These are phyloP conservation scores for Corythornis vintsioides DNA, from an alignment of 2,113 vertebrate species.

Conservation along the genomic window DNA sequence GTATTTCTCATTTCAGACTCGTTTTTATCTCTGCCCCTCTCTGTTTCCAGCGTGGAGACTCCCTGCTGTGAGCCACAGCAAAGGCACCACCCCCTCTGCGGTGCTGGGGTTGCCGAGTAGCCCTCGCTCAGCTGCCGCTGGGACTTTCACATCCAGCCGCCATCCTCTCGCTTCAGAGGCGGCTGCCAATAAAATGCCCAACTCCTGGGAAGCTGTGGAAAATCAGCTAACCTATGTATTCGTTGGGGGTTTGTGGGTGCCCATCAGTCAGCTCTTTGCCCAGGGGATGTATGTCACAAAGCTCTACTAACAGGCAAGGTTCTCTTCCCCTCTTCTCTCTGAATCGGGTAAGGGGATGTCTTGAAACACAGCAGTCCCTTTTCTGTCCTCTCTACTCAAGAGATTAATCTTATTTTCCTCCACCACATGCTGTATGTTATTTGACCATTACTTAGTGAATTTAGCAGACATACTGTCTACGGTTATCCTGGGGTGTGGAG, in stretches of 20 bases:
- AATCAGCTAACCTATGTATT: background rate
- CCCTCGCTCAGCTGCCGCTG: rapidly evolving
- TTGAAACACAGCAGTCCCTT: background rate
- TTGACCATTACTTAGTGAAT: background rate
- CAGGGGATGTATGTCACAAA: background rate
- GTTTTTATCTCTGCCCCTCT: background rate
- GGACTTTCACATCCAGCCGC: background rate
- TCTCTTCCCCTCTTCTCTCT: background rate
- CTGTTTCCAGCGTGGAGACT: background rate
- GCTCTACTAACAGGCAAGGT: background rate
- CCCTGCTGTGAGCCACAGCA: background rate
- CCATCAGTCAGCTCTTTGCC: background rate
- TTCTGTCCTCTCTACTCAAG: background rate
- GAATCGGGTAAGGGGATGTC: background rate
- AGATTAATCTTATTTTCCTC: background rate
- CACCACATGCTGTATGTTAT: background rate
- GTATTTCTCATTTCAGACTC: background rate
- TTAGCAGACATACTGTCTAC: background rate
- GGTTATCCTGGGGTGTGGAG: background rate
- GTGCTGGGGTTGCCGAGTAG: background rate
- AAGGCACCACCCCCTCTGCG: background rate
- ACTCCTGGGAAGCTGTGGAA: background rate
- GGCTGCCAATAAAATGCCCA: background rate
- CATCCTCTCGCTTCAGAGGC: background rate
- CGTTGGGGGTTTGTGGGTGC: background rate